Evolutionary conservation across 2,888 invertebrate genomes (phyloP).

Genomic region (Ischnura elegans): DNA sequence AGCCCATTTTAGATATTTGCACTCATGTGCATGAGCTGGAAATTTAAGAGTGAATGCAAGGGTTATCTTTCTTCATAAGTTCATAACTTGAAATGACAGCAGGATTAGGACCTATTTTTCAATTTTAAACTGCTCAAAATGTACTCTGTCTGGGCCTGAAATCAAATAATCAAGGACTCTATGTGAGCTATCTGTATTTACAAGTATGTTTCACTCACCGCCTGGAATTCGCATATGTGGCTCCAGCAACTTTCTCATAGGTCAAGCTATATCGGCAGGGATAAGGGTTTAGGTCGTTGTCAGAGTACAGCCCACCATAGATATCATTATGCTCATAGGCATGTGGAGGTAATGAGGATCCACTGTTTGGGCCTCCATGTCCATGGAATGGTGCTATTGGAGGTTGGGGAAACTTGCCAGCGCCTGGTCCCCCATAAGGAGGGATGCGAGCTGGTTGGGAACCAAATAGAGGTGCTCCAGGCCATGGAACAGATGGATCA

Average conservation of each 20-base stretch:
- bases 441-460: constrained; percentile 67
- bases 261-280: constrained; percentile 75
- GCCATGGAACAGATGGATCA: constrained; percentile 59
- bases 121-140: too few relatives aligned
- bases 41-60: too few relatives aligned
- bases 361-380: constrained; percentile 10
- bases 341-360: constrained; percentile 41
- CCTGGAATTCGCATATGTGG: constrained; percentile 74
- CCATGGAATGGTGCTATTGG: constrained; percentile 56
- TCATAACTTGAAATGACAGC: too few relatives aligned
- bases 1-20: too few relatives aligned
- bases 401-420: constrained; percentile 41
- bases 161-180: too few relatives aligned
- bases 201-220: constrained; percentile 73
- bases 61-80: too few relatives aligned
- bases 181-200: too few relatives aligned
- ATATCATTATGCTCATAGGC: constrained; percentile 54
- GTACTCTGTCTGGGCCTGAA: too few relatives aligned
- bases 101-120: too few relatives aligned
- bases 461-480: constrained; percentile 56
- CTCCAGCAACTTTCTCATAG: constrained; percentile 76
- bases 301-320: constrained; percentile 53
- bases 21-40: too few relatives aligned
- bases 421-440: constrained; percentile 34
- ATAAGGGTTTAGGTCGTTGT: constrained; percentile 71